phyloP scores from a whole-genome alignment of 1,140 invertebrate species.

The Drosophila tani region DNA sequence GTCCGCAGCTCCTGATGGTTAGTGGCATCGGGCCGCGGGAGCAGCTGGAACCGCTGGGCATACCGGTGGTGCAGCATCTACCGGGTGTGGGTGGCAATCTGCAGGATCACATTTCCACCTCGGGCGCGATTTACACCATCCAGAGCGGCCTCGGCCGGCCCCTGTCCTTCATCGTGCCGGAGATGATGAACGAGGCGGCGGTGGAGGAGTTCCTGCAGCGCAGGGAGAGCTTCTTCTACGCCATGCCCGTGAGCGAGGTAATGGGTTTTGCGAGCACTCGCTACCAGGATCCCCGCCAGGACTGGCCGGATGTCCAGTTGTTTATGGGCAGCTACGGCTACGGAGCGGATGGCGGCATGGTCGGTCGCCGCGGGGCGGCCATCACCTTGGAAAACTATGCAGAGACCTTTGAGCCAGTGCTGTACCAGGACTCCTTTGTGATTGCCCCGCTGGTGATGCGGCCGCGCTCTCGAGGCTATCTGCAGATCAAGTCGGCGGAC shows the following conservation, averaged over 20 bases:
- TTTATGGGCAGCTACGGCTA: conserved; percentile 90
- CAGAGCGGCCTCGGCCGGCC: conserved; percentile 85
- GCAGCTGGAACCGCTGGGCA: conserved; percentile 86
- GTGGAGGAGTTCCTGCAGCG: conserved; percentile 87
- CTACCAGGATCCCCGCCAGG: conserved; percentile 87
- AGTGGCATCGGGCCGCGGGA: conserved; percentile 90
- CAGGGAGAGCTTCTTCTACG: conserved; percentile 88
- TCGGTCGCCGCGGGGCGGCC: conserved; percentile 88
- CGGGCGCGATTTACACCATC: conserved; percentile 87
- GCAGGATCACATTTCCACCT: conserved; percentile 91
- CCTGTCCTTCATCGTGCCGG: conserved; percentile 87
- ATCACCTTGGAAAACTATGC: conserved; percentile 89
- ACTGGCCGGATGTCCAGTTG: conserved; percentile 92
- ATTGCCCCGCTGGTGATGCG: conserved; percentile 89
- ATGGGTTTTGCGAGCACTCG: conserved; percentile 92
- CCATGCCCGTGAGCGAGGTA: conserved; percentile 89
- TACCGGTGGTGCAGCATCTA: conserved; percentile 86
- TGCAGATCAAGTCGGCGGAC: conserved; percentile 88
- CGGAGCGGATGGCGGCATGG: conserved; percentile 91
- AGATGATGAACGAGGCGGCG: conserved; percentile 86
- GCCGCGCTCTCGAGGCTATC: conserved; percentile 89
- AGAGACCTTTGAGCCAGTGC: conserved; percentile 88
- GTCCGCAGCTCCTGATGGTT: conserved; percentile 93
- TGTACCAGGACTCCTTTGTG: conserved; percentile 89
- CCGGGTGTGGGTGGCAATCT: conserved; percentile 93